Evolutionary conservation across 2,888 invertebrate species (phyloP).

Genomic region (Zaprionus obscuricornis): DNA sequence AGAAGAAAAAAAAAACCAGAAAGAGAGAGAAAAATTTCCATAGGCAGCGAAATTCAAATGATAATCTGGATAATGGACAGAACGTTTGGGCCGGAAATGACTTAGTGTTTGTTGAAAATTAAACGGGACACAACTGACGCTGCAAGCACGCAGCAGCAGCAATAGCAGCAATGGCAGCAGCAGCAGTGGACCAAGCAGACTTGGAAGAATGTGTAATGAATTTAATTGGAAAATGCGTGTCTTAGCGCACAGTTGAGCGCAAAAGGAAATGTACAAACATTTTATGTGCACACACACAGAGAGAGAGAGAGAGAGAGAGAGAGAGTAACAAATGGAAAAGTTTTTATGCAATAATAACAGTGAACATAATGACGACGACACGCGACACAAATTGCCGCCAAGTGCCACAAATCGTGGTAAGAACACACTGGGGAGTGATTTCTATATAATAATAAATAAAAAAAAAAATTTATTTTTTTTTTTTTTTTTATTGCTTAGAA

Average conservation of each 20-base stretch:
- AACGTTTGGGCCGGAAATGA: constrained; percentile 69
- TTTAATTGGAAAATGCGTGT: constrained; percentile 73
- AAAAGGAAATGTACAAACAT: constrained; percentile 30
- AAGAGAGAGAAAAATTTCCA: constrained; percentile 35
- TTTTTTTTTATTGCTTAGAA: constrained; percentile 13
- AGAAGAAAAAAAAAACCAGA: background rate
- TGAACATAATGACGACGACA: too few relatives aligned
- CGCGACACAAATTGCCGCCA: constrained; percentile 53
- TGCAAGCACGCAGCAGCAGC: background rate
- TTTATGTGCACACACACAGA: constrained; percentile 16
- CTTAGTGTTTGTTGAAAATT: constrained; percentile 74
- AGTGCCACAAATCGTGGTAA: constrained; percentile 53
- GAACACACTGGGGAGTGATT: constrained; percentile 42
- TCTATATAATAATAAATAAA: constrained; percentile 13
- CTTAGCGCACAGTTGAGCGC: background rate
- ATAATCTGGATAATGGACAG: constrained; percentile 72
- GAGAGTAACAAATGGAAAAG: constrained; percentile 12
- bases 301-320: background rate
- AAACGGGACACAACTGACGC: constrained; percentile 42
- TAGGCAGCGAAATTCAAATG: constrained; percentile 62
- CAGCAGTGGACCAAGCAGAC: constrained; percentile 15
- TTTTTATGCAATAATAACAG: too few relatives aligned
- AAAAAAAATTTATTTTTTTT: background rate
- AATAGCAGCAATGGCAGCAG: background rate
- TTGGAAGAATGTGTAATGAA: constrained; percentile 69